Evolutionary conservation across 2,888 invertebrate genomes (phyloP), one percentile per base, ranked within the genome.

Genomic region (Diarsia brunnea): DNA sequence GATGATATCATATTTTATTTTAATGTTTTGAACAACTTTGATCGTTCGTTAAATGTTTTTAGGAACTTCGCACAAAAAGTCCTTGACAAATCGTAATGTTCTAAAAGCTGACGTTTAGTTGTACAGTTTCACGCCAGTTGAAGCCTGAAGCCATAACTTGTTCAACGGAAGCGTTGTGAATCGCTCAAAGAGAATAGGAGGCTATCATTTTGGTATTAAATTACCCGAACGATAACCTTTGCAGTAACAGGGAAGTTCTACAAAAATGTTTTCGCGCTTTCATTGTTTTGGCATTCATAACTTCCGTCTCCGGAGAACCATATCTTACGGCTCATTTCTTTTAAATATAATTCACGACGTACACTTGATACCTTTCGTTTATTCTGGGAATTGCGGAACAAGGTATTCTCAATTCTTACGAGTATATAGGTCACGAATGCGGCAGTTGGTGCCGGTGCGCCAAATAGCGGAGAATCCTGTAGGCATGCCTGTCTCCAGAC

Each of bases 401-500:
- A 81, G 69, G 69, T 75, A 87, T 82, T 72, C 60, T 74, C 47
- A 71, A 78, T 72, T 68, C 73, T 60, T 75, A 38, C 38, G 38
- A 38, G 38, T 38, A 82, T 73, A 38, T 85, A 69, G 84, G 82
- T 79, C 87, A 81, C 58, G 84, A 80, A 88, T 88, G 88, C 87
- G 87, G 87, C 53, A 86, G 84, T 78, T 65, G 65, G 60, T 74
- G 74, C 45, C 58, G 78, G 58, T 75, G 88, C 43, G 80, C 82
- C 70, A 81, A 85, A 87, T 85, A 79, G 81, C 79, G 58, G 67
- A 74, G 82, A 88, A 88, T 90, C 88, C 82, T 78, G 64, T 70
- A 84, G 85, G 69, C 81, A 85, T 75, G 67, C 69, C 75, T 76
- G 75, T 84, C 74, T 55, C 77, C 72, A 66, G 69, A 75, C 85